A percentile compares a stretch with the other conserved stretches of the same genome.
Evolutionary conservation across 2,888 invertebrate species (phyloP).

Genomic region (Eumacrocentrus americanus): DNA sequence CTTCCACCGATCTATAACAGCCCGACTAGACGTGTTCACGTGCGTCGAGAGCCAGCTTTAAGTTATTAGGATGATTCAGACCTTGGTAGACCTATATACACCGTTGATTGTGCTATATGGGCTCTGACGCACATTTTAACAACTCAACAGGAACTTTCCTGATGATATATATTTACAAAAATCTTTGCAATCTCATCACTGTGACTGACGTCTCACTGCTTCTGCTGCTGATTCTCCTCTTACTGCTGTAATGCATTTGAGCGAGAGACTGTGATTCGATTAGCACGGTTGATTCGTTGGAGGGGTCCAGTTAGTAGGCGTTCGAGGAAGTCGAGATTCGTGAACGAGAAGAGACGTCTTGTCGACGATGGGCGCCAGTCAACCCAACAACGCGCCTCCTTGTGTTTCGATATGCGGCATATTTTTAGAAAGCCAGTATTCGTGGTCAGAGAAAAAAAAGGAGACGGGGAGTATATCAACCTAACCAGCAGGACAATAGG

Average conservation of each 20-base stretch:
- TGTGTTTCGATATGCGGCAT: conserved; percentile 26
- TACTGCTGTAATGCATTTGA: too few relatives aligned
- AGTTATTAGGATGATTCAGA: conserved; percentile 11
- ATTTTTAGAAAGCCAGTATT: conserved; percentile 28
- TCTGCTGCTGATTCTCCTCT: too few relatives aligned
- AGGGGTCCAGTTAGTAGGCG: neutral
- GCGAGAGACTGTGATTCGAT: conserved; percentile 9
- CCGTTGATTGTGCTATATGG: neutral
- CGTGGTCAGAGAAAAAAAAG: conserved; percentile 7
- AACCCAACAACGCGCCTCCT: conserved; percentile 26
- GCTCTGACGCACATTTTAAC: conserved; percentile 13
- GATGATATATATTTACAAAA: neutral
- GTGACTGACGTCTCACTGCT: too few relatives aligned
- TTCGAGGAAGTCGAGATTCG: conserved; percentile 16
- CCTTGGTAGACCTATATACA: neutral
- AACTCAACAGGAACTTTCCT: neutral
- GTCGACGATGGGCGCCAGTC: conserved; percentile 28
- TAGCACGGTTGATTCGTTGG: conserved; percentile 17
- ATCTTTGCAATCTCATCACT: too few relatives aligned
- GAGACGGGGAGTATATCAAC: conserved; percentile 6
- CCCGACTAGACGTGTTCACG: neutral
- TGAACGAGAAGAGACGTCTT: conserved; percentile 9
- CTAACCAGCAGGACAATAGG: conserved; percentile 24
- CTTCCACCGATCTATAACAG: conserved; percentile 6
- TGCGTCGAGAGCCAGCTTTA: neutral